A percentile compares a stretch with the other conserved stretches of the same genome.
These are phyloP conservation scores for Salarias fasciatus DNA, from an alignment of 2,797 vertebrate genomes.

Conservation along the genomic window DNA sequence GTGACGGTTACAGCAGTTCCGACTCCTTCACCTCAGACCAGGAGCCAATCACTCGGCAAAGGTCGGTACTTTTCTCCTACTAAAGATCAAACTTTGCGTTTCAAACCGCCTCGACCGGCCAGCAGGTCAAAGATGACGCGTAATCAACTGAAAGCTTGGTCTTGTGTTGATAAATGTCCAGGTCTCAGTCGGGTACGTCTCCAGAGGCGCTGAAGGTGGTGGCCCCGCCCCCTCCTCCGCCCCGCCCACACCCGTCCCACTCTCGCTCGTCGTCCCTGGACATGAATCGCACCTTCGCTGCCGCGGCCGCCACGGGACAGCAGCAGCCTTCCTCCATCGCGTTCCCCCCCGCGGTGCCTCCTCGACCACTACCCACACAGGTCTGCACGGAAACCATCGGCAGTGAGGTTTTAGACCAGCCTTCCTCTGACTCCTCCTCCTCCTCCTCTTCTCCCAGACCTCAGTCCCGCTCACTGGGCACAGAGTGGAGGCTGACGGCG, in stretches of 20 bases:
- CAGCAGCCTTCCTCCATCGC: conserved; percentile 88
- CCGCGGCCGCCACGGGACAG: conserved; percentile 84
- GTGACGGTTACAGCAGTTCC: conserved; percentile 98
- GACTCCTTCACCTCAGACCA: conserved; percentile 96
- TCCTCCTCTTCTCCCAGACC: conserved; percentile 71
- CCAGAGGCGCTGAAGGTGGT: conserved; percentile 88
- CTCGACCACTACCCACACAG: conserved; percentile 95
- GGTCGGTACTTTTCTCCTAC: conserved; percentile 76
- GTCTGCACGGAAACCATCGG: conserved; percentile 65
- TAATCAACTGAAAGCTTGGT: no score
- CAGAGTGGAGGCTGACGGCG: conserved; percentile 87
- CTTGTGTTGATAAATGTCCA: conserved; percentile 53
- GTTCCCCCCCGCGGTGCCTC: conserved; percentile 96
- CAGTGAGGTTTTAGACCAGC: no score
- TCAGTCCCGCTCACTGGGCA: conserved; percentile 88
- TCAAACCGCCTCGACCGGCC: neutral
- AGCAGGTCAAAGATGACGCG: no score
- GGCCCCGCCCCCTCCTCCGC: conserved; percentile 95
- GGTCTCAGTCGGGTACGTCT: conserved; percentile 96
- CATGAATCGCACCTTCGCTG: conserved; percentile 94
- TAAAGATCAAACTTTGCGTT: neutral
- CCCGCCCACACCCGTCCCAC: conserved; percentile 93
- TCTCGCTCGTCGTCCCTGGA: conserved; percentile 97
- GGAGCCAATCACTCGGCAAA: conserved; percentile 94
- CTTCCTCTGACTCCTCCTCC: neutral